These are phyloP conservation scores for Semicossyphus pulcher DNA, from an alignment of 2,113 vertebrate species.

Conservation along the genomic window DNA sequence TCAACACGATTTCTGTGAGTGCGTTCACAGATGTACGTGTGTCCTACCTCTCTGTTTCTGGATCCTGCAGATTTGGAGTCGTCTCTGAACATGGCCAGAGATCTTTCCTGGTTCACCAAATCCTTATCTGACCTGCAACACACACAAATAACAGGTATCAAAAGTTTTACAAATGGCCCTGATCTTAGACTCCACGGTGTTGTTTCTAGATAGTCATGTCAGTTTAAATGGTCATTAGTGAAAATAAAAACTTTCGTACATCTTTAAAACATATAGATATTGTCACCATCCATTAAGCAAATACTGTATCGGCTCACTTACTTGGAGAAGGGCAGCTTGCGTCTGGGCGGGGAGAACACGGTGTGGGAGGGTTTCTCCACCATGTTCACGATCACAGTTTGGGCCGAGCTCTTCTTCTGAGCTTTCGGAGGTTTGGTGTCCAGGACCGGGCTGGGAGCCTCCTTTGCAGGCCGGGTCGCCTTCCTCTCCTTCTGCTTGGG, in stretches of 20 bases:
- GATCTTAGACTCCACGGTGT: background rate
- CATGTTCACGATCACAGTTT: constrained; percentile 82
- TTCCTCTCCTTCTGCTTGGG: constrained; percentile 44
- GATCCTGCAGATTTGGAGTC: constrained; percentile 76
- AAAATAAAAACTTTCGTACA: too few species aligned
- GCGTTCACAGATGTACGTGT: background rate
- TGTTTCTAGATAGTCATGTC: background rate
- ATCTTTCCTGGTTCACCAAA: constrained; percentile 83
- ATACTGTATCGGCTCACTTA: constrained; percentile 77
- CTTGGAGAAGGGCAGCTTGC: constrained; percentile 85
- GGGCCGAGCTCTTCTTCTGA: constrained; percentile 79
- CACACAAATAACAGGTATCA: background rate
- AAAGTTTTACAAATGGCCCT: background rate
- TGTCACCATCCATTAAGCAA: too few species aligned
- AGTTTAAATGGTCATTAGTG: too few species aligned
- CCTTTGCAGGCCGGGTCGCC: constrained; percentile 1
- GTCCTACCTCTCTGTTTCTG: constrained; percentile 79
- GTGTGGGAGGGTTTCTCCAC: constrained; percentile 77
- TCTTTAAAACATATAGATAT: too few species aligned
- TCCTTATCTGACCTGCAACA: constrained; percentile 85
- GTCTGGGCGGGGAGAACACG: constrained; percentile 89
- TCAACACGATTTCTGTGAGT: background rate
- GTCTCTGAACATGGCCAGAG: constrained; percentile 82
- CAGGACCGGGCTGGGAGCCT: constrained; percentile 75
- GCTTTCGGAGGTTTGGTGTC: constrained; percentile 79